phyloP scores from a whole-genome alignment of 2,888 invertebrate species.

The Callinectes sapidus region DNA sequence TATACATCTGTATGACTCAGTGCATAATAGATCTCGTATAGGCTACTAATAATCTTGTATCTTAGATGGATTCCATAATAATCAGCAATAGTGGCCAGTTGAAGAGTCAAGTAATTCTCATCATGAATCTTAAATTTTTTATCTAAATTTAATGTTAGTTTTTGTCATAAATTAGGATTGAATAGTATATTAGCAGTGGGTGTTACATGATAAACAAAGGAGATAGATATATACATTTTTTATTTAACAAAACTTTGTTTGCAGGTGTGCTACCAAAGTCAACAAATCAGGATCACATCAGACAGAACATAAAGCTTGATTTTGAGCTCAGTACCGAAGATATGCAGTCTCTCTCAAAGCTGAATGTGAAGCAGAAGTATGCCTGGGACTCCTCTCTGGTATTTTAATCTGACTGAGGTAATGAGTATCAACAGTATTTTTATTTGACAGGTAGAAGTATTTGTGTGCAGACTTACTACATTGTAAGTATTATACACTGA shows the following conservation, averaged over 20 bases:
- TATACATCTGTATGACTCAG: too few relatives aligned
- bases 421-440: too few relatives aligned
- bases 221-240: not conserved
- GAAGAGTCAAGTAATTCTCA: not conserved
- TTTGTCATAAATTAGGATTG: too few relatives aligned
- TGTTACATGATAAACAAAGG: not conserved
- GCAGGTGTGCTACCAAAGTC: conserved; percentile 83
- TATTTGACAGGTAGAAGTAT: too few relatives aligned
- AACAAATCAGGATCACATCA: conserved; percentile 79
- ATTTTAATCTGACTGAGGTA: not conserved
- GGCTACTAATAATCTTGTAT: too few relatives aligned
- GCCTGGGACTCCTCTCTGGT: conserved; percentile 80
- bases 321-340: conserved; percentile 80
- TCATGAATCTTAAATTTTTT: not conserved
- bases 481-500: too few relatives aligned
- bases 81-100: too few relatives aligned
- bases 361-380: conserved; percentile 78
- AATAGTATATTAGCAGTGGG: not conserved
- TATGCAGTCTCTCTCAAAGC: conserved; percentile 78
- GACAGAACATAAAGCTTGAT: conserved; percentile 80
- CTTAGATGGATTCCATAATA: too few relatives aligned
- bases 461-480: too few relatives aligned
- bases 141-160: too few relatives aligned
- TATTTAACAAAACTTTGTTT: not conserved
- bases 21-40: too few relatives aligned